phyloP scores from a whole-genome alignment of 2,797 vertebrate species.

The Yasuhikotakia modesta region DNA sequence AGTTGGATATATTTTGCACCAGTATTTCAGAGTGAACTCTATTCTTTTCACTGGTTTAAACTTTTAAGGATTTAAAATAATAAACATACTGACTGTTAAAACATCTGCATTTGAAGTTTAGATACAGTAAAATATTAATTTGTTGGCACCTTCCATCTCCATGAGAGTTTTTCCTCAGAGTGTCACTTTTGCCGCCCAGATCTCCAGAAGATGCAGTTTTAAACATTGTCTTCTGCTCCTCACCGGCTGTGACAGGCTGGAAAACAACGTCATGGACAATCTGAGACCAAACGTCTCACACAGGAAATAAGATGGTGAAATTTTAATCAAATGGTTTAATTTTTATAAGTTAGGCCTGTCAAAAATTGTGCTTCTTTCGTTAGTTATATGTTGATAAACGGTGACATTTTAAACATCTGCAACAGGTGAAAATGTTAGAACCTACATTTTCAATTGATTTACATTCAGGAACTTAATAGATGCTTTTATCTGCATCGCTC shows the following conservation, averaged over 20 bases:
- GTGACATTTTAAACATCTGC: slow-evolving; percentile 8
- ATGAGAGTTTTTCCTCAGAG: slow-evolving; percentile 80
- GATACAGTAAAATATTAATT: neutral
- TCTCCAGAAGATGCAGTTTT: slow-evolving; percentile 95
- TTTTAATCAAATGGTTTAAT: neutral
- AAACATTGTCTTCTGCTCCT: slow-evolving; percentile 83
- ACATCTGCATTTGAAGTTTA: no score
- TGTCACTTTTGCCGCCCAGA: slow-evolving; percentile 79
- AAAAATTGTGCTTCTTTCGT: neutral
- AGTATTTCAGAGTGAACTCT: no score
- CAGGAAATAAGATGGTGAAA: neutral
- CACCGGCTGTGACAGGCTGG: slow-evolving; percentile 29
- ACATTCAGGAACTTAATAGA: no score
- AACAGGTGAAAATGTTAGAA: neutral
- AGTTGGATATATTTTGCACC: no score
- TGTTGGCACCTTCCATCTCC: slow-evolving; percentile 84
- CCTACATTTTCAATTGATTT: no score
- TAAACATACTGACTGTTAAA: no score
- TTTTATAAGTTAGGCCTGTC: neutral
- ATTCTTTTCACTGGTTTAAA: no score
- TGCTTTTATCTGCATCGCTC: no score
- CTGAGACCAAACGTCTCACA: neutral
- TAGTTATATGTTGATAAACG: neutral
- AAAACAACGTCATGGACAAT: neutral
- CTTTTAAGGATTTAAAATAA: no score